Evolutionary conservation across 2,888 invertebrate species (phyloP).

Genomic region (Drosophila greeni): DNA sequence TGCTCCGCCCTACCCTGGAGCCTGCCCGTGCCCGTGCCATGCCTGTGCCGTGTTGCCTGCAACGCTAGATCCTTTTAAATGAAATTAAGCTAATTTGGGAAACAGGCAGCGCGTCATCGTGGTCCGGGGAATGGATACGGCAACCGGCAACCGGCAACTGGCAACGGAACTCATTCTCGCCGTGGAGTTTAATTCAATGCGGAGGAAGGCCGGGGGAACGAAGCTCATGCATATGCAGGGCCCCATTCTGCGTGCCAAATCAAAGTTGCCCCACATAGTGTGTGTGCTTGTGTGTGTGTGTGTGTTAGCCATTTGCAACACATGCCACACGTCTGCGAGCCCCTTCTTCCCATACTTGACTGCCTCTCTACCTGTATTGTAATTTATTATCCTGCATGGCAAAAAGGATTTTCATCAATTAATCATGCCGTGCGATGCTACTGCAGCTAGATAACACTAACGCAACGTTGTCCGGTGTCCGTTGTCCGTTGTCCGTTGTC

Average conservation of each 20-base stretch:
- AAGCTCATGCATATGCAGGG: constrained; percentile 38
- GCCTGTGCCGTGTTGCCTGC: constrained; percentile 17
- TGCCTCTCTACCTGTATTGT: constrained; percentile 49
- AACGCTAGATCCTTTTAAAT: constrained; percentile 64
- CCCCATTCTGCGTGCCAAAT: constrained; percentile 32
- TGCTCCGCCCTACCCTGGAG: constrained; percentile 6
- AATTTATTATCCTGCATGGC: constrained; percentile 74
- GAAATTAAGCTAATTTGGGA: constrained; percentile 72
- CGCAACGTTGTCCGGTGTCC: constrained; percentile 9
- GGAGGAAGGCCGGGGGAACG: constrained; percentile 38
- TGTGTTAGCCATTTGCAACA: constrained; percentile 60
- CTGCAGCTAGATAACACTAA: constrained; percentile 63
- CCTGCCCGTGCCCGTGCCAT: background rate
- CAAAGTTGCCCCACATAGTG: constrained; percentile 41
- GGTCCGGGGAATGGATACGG: constrained; percentile 13
- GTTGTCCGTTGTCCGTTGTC: constrained; percentile 4
- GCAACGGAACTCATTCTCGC: constrained; percentile 37
- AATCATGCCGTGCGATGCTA: constrained; percentile 65
- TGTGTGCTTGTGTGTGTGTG: constrained; percentile 14
- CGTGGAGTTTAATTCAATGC: constrained; percentile 61
- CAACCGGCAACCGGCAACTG: constrained; percentile 21
- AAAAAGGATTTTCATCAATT: constrained; percentile 74
- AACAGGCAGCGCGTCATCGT: constrained; percentile 56
- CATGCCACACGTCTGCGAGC: constrained; percentile 59
- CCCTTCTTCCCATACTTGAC: constrained; percentile 8